Evolutionary conservation across 2,888 invertebrate genomes (phyloP), one percentile per base, ranked within the genome.

Genomic region (Epinotia ramella): DNA sequence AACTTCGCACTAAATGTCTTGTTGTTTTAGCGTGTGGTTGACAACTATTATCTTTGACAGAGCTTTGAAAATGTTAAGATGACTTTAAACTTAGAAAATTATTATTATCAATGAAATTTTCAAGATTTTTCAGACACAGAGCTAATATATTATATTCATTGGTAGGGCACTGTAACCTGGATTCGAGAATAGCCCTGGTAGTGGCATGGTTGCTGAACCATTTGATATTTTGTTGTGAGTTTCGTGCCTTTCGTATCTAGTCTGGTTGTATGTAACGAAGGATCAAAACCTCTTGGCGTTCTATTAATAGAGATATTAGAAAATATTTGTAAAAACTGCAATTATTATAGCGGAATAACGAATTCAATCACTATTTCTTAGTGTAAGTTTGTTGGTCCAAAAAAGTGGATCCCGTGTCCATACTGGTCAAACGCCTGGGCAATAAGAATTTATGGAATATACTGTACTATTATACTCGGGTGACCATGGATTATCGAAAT

Each of bases 201-300:
- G 68, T 78, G 77, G 74, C 73, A 79, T 79, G 76, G 73, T 79
- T 78, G 76, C 77, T 79, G 78, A 78, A 77, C 77, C 66, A 65
- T 73, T 62, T 73, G 71, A 77, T 77, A 80, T 84, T 84, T 81
- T 76, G 83, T 87, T 86, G 86, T 85, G 86, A 86, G 82, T 85
- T 87, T 83, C 81, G 89, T 91, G 91, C 90, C 90, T 90, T 89
- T 84, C 79, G 83, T 85, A 82, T 91, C 91, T 91, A 91, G 91
- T 91, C 91, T 87, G 81, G 76, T 79, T 60, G 82, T 84, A 79
- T 79, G 80, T 81, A 79, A 81, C 67, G 76, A 80, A 70, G 73
- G 83, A 81, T 77, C 77, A 77, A 84, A 90, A 89, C 89, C 91
- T 89, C 91, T 91, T 89, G 84, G 88, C 89, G 89, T 88, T 78